Base-by-base conservation (phyloP, 1,140 invertebrate species). In the Lucilia cuprina region DNA sequence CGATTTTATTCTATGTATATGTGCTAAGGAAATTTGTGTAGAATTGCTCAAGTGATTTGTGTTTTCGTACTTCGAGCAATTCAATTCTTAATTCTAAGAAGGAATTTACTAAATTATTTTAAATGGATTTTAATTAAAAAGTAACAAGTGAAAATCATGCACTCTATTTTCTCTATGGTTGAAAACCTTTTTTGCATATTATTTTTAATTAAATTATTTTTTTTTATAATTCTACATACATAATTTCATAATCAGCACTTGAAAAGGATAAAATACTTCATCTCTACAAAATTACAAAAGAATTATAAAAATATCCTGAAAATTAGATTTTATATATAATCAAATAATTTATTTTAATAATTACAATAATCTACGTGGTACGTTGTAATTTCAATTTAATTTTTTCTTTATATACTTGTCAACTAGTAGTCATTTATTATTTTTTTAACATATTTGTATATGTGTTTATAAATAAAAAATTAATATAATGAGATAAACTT, bases 201-300 rank as follows among this genome's bases (percentile, higher is more conserved):
- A n/a, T 60, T 17, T 60, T 60, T n/a, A 60, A 60, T 17, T n/a
- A 2, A 60, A 60, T 17, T 60, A 60, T 2, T 60, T 5, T 41
- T 60, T 60, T 60, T 60, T 60, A 30, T n/a, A 47, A 35, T 19
- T 78, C 13, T 78, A 78, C 75, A 78, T 78, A 78, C 34, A 41
- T 47, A 78, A 78, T 78, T 78, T 78, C 5, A 41, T 47, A 78
- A 78, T 78, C 75, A 78, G 75, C 75, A 78, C 75, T 78, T 78
- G 75, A 78, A 78, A 78, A 14, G n/a, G 17, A 19, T 41, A 41
- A 17, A 41, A 78, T 60, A 60, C n/a, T 60, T 60, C 14, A 55
- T 55, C 17, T 14, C 55, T 60, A 60, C 55, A 60, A 60, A 60
- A 8, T 8, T 41, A 41, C 41, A 41, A 41, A 41, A 41, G 41